A percentile compares a stretch with the other conserved stretches of the same genome.
Conservation (phyloP, 2,888 invertebrate species). For the Pseudococcus longispinus region DNA sequence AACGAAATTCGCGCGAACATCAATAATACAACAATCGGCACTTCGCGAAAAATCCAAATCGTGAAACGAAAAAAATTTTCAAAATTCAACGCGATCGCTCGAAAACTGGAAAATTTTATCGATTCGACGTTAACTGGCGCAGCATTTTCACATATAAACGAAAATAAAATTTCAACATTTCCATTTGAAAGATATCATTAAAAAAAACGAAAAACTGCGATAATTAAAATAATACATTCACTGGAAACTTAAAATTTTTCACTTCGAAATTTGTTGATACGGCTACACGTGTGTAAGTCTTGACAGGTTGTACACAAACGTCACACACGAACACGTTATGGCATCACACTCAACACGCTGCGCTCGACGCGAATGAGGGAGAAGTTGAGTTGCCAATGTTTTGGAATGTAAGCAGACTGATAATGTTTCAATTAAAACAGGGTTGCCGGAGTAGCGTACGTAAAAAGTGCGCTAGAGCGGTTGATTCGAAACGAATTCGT, state of each 20-base stretch:
- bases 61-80: neutral
- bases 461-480: neutral
- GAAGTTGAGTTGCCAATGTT: constrained; percentile 6
- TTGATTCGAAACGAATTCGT: no score
- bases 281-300: constrained; percentile 11
- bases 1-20: neutral
- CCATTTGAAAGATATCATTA: neutral
- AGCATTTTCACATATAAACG: neutral
- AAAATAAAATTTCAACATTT: constrained; percentile 15
- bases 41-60: neutral
- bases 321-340: constrained; percentile 24
- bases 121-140: neutral
- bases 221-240: constrained; percentile 1
- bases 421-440: constrained; percentile 28
- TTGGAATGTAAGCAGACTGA: constrained; percentile 17
- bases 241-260: constrained; percentile 14
- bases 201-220: neutral
- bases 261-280: neutral
- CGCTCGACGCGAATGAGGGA: constrained; percentile 13
- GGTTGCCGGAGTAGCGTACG: neutral
- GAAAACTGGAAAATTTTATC: neutral
- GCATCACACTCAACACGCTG: constrained; percentile 34
- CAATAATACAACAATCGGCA: neutral
- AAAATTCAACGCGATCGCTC: neutral
- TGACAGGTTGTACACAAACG: constrained; percentile 38